Evolutionary conservation across 2,113 vertebrate genomes (phyloP), one percentile per base, ranked within the genome.

Genomic region (Geococcyx californianus): DNA sequence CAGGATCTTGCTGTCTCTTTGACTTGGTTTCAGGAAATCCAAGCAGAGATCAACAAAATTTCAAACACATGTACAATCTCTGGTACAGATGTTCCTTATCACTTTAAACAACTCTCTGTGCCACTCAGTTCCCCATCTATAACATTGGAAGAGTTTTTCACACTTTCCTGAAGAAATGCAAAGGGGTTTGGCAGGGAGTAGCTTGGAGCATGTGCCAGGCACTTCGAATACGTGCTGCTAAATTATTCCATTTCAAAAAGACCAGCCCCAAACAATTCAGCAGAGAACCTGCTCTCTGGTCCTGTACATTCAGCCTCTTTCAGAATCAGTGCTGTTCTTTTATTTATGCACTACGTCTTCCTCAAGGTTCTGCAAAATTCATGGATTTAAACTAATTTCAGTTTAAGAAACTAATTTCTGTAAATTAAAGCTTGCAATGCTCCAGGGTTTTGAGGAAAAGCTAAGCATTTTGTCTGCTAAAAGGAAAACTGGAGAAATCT

Each of bases 101-200:
- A 16, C 70, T 88, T 84, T 9, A 34, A 82, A 58, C 3, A 29
- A 68, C 29, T 18, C 13, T 36, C 51, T 84, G 45, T 91, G 55
- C 45, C 73, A 38, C 26, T 11, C 36, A 33, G 1, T 54, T 70
- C 19, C 59, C 34, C 20, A 3, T 76, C 63, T 29, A 1, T 21
- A 77, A 12, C 23, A 20, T 0, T 3, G 9, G 24, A 76, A 89
- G 25, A 36, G 10, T n/a, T 54, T n/a, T 76, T 60, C 1, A 0
- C 12, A 1, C 15, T 14, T 80, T 51, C 49, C 47, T 1, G 7
- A 76, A 89, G 34, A 20, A n/a, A 16, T 9, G 56, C 70, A 55
- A 60, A 69, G 23, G 6, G 4, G 40, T 44, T 76, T 55, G 42
- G 33, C 76, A 68, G 5, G 24, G 33, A 84, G 8, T 19, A 26